Percentiles rank a stretch among this genome's conserved stretches.
Conservation (phyloP, 2,888 invertebrate genomes). For the Lepidochrysops patricia region DNA sequence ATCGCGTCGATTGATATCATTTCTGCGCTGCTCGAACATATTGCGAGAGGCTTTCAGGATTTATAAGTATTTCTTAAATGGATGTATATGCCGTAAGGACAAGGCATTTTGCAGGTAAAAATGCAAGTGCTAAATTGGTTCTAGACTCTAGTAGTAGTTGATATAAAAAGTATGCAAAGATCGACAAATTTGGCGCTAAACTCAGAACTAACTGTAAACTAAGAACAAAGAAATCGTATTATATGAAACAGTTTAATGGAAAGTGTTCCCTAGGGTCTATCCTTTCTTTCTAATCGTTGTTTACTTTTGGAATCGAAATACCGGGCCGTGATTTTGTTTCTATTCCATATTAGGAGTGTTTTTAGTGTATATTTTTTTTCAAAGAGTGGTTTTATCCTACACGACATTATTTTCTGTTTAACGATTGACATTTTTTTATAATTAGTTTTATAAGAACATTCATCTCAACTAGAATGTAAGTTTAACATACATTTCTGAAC, state of each 20-base stretch:
- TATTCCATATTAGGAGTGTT: not conserved
- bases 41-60: not conserved
- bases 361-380: not conserved
- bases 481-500: too few species aligned
- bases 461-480: not conserved
- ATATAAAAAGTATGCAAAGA: not conserved
- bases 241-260: too few species aligned
- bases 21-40: not conserved
- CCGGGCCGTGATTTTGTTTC: not conserved
- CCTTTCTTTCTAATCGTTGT: not conserved
- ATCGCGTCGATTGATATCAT: not conserved
- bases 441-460: too few species aligned
- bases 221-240: too few species aligned
- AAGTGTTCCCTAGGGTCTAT: not conserved
- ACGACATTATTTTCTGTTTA: not conserved
- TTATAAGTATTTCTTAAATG: slow-evolving; percentile 6
- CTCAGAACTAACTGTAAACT: too few species aligned
- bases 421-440: too few species aligned
- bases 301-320: too few species aligned
- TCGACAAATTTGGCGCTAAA: too few species aligned
- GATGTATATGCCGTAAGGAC: not conserved
- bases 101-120: not conserved
- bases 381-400: not conserved
- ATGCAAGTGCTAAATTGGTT: not conserved
- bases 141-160: too few species aligned